Evolutionary conservation across 2,113 vertebrate species (phyloP), one percentile per base, ranked within the genome.

Genomic region (Microcebus jonahi): DNA sequence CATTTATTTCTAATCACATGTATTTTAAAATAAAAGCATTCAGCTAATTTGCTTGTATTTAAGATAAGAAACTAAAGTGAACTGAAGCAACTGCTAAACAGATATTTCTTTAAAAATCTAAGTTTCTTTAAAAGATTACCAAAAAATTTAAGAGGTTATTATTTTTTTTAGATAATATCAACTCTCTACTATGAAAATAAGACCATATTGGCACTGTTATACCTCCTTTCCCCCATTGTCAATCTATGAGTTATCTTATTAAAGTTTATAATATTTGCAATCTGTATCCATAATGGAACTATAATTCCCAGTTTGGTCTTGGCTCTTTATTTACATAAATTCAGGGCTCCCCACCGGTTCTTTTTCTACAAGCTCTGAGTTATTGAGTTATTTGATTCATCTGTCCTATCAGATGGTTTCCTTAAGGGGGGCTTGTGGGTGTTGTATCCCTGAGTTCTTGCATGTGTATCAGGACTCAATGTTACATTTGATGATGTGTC

Each of bases 21-120:
- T 45, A 89, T 55, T 57, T 75, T 21, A 23, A 48, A 55, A 77
- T 48, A 83, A 88, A 84, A 61, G 36, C 31, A n/a, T 29, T 93
- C 4, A 50, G 29, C 75, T 77, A 76, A 9, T 84, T 77, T 84
- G 65, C 34, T 67, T 59, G 36, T 85, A 90, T 90, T 93, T 86
- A 75, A 85, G 83, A 48, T 0, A 81, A 86, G 87, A 73, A 84
- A 86, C 70, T 45, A 29, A 75, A 85, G n/a, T 63, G 59, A 90
- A 71, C 31, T 80, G 73, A 67, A 80, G 20, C 73, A 65, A 90
- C 53, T 79, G 76, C 34, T 93, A 59, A 79, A 73, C 14, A 59
- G 65, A 0, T 68, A 81, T 87, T 90, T 80, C 83, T 91, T 91
- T 75, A 67, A 94, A 91, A 86, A 67, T 75, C 3, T n/a, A 77